These are phyloP conservation scores for Melinaea menophilus DNA, from an alignment of 2,888 invertebrate genomes.

Conservation along the genomic window DNA sequence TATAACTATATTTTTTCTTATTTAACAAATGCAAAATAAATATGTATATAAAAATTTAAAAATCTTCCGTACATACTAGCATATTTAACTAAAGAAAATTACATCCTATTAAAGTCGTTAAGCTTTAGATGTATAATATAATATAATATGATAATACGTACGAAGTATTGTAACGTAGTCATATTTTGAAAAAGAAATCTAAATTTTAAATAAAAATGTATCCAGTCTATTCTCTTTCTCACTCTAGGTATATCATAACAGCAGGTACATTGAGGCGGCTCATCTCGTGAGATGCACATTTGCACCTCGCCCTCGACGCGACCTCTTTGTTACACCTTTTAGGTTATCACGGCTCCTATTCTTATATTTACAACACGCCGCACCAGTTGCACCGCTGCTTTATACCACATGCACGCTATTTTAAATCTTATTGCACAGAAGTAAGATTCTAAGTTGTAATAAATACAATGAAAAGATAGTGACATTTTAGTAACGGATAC, in stretches of 20 bases:
- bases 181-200: too few species aligned
- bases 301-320: slow-evolving; percentile 42
- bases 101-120: too few species aligned
- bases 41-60: too few species aligned
- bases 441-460: slow-evolving; percentile 8
- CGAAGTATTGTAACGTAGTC: too few species aligned
- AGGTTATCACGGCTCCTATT: slow-evolving; percentile 42
- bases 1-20: too few species aligned
- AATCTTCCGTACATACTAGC: too few species aligned
- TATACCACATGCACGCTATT: not conserved
- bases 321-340: slow-evolving; percentile 49
- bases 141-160: too few species aligned
- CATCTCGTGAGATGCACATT: slow-evolving; percentile 56
- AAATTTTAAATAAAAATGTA: not conserved
- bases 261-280: slow-evolving; percentile 37
- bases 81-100: too few species aligned
- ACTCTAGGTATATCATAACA: slow-evolving; percentile 19
- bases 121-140: too few species aligned
- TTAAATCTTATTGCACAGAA: not conserved
- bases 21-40: too few species aligned
- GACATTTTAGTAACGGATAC: not conserved
- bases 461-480: not conserved
- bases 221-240: slow-evolving; percentile 14
- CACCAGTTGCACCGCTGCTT: slow-evolving; percentile 12
- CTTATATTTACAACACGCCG: slow-evolving; percentile 26